Percentiles rank a stretch among this genome's conserved stretches.
Evolutionary conservation across 2,113 vertebrate species (phyloP).

Genomic region (Myanophis thanlyinensis): DNA sequence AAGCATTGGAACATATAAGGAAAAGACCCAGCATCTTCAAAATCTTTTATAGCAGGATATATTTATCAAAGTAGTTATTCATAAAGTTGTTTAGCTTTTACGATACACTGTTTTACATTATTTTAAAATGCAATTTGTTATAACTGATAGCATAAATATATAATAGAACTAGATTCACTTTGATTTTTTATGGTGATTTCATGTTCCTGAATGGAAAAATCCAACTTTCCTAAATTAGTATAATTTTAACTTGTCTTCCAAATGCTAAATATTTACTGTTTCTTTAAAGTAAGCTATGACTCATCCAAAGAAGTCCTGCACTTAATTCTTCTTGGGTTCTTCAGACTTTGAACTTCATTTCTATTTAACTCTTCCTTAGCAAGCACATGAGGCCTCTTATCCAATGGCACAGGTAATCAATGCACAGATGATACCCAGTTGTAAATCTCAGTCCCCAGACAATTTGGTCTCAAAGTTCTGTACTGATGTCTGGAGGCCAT

Average conservation of each 20-base stretch:
- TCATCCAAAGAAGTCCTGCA: neutral
- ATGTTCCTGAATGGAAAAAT: neutral
- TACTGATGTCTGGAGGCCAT: neutral
- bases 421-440: neutral
- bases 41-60: neutral
- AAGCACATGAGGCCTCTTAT: neutral
- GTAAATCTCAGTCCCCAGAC: neutral
- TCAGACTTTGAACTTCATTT: neutral
- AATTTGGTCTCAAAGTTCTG: neutral
- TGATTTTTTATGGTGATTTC: neutral
- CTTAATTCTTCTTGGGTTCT: neutral
- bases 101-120: neutral
- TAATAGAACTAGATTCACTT: neutral
- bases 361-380: neutral
- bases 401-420: neutral
- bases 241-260: neutral
- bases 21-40: neutral
- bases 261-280: neutral
- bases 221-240: neutral
- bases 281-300: neutral
- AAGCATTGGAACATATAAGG: neutral
- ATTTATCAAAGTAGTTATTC: neutral
- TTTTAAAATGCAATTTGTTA: neutral
- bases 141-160: neutral
- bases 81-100: neutral